phyloP scores from a whole-genome alignment of 1,140 invertebrate genomes.

The Drosophila setifemur region DNA sequence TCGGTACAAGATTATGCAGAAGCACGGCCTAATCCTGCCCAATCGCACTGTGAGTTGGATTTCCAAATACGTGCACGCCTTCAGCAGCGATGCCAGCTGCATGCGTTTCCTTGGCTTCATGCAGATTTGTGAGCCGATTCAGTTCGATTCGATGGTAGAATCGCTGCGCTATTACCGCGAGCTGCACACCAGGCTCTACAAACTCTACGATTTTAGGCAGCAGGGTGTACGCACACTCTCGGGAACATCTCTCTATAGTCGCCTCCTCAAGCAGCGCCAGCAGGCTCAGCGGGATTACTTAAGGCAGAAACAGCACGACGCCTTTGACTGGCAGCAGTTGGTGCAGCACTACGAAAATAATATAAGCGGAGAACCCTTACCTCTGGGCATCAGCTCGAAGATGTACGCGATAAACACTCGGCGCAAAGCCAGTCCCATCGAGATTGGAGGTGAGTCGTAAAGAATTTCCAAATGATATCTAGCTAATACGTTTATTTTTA shows the following conservation, averaged over 20 bases:
- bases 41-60: constrained; percentile 86
- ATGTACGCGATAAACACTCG: constrained; percentile 66
- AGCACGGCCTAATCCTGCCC: constrained; percentile 91
- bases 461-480: not conserved
- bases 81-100: constrained; percentile 70
- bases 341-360: constrained; percentile 59
- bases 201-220: constrained; percentile 87
- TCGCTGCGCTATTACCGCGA: constrained; percentile 88
- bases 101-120: constrained; percentile 88
- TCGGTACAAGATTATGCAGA: constrained; percentile 88
- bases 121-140: constrained; percentile 88
- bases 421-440: constrained; percentile 84
- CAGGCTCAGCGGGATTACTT: constrained; percentile 83
- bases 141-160: constrained; percentile 91
- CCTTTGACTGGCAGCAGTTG: constrained; percentile 82
- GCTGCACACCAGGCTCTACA: constrained; percentile 86
- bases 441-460: constrained; percentile 82
- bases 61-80: constrained; percentile 77
- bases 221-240: constrained; percentile 88
- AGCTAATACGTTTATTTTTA: not conserved
- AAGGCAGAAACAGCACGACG: constrained; percentile 66
- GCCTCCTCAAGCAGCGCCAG: constrained; percentile 85
- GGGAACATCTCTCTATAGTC: constrained; percentile 87
- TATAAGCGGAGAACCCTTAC: constrained; percentile 25
- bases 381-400: constrained; percentile 46